Base-by-base conservation (phyloP, 2,888 invertebrate species). In the Limnephilus lunatus region DNA sequence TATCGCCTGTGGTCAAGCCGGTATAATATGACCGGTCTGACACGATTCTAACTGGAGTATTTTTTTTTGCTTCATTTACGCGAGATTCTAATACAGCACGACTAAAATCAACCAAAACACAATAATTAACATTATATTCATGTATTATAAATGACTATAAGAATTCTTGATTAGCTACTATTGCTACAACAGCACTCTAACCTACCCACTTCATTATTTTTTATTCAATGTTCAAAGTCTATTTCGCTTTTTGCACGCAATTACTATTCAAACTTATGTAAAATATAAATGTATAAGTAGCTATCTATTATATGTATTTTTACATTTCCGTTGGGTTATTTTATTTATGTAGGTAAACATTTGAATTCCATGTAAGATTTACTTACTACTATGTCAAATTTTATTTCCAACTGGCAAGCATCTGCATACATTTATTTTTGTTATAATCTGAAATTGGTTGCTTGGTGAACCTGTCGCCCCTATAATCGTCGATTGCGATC, bases 151-250 rank as follows among this genome's bases (percentile, higher is more conserved):
- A 68, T 25, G 25, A n/a, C 68, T 25, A 9, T n/a, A 68, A 9
- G 9, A 68, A 25, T 68, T 9, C 7, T n/a, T n/a, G 25, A n/a
- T 1, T 9, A 25, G 25, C 0, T 68, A n/a, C n/a, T 68, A 68
- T 68, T 25, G 68, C 19, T 68, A 68, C 25, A 68, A 7, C 25
- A 7, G 9, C 9, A 68, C 7, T 25, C 68, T 68, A n/a, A n/a
- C 25, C 25, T 19, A 68, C 68, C 19, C 19, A 68, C 68, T 25
- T 68, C 15, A 19, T 9, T 68, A 25, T 25, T 68, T 68, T 68
- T 68, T 68, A 25, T 85, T 25, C 39, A 32, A 32, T 35, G 85
- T 85, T 85, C 85, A 85, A 85, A 85, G 85, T 85, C 85, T 85
- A 25, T 85, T 85, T 85, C 19, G 39, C 30, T 68, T 4, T 19